phyloP scores from a whole-genome alignment of 1,140 invertebrate species.

The Teleogryllus occipitalis region DNA sequence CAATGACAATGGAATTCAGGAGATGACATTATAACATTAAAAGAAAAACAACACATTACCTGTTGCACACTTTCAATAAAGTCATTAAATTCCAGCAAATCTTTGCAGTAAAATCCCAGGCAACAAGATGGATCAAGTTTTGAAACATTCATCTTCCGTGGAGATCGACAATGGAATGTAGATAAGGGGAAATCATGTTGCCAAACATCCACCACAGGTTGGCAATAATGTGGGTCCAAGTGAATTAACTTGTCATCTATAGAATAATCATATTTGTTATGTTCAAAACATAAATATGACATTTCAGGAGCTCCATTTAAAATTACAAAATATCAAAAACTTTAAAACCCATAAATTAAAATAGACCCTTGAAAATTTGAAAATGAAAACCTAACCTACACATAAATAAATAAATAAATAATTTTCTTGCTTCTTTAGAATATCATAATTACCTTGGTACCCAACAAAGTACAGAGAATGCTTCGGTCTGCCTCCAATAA shows the following conservation, averaged over 20 bases:
- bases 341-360: no score
- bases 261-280: conserved; percentile 17
- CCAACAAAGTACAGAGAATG: conserved; percentile 89
- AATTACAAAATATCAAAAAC: no score
- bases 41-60: conserved; percentile 34
- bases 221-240: conserved; percentile 87
- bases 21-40: background rate
- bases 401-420: no score
- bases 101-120: conserved; percentile 80
- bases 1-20: background rate
- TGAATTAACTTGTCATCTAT: conserved; percentile 82
- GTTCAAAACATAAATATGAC: background rate
- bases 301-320: no score
- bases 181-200: conserved; percentile 59
- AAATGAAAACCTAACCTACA: no score
- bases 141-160: conserved; percentile 75
- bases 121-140: conserved; percentile 92
- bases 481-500: conserved; percentile 84
- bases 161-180: conserved; percentile 77
- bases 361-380: no score
- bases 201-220: conserved; percentile 77
- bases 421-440: no score
- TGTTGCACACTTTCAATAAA: conserved; percentile 61
- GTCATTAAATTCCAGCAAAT: conserved; percentile 65
- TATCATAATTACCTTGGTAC: conserved; percentile 58